Conservation (phyloP, 2,113 vertebrate genomes). For the Triplophysa rosa region DNA sequence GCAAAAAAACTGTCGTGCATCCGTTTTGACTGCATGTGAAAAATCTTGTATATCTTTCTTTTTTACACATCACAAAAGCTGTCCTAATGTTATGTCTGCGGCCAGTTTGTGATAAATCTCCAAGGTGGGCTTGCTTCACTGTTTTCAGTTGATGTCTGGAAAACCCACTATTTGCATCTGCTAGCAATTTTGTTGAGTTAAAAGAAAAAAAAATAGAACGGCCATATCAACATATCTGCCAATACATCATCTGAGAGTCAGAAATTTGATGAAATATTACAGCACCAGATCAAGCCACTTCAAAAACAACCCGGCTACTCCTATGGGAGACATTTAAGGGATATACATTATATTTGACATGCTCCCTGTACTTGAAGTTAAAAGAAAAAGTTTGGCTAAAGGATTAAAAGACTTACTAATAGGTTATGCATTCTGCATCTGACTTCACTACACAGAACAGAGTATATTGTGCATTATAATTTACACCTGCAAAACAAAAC, state of each 20-base stretch:
- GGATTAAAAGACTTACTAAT: background rate
- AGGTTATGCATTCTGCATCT: background rate
- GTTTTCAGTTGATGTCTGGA: constrained; percentile 8
- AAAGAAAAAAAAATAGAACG: background rate
- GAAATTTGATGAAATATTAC: constrained; percentile 8
- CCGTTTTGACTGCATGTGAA: constrained; percentile 11
- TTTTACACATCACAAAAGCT: background rate
- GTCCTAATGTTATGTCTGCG: constrained; percentile 26
- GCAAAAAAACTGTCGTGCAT: background rate
- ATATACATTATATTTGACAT: background rate
- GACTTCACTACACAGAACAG: background rate
- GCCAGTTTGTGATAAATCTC: constrained; percentile 37
- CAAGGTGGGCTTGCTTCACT: constrained; percentile 2
- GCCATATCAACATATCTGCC: background rate
- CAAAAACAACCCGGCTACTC: background rate
- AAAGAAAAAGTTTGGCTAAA: constrained; percentile 14
- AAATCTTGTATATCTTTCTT: background rate
- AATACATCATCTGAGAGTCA: background rate
- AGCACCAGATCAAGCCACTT: constrained; percentile 1
- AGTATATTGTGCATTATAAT: background rate
- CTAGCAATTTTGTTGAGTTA: constrained; percentile 39
- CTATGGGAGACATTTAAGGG: background rate
- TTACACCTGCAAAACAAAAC: constrained; percentile 33
- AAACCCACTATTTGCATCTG: constrained; percentile 46
- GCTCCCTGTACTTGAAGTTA: background rate